Base-by-base conservation (phyloP, 2,888 invertebrate genomes). In the Frankliniella intonsa region DNA sequence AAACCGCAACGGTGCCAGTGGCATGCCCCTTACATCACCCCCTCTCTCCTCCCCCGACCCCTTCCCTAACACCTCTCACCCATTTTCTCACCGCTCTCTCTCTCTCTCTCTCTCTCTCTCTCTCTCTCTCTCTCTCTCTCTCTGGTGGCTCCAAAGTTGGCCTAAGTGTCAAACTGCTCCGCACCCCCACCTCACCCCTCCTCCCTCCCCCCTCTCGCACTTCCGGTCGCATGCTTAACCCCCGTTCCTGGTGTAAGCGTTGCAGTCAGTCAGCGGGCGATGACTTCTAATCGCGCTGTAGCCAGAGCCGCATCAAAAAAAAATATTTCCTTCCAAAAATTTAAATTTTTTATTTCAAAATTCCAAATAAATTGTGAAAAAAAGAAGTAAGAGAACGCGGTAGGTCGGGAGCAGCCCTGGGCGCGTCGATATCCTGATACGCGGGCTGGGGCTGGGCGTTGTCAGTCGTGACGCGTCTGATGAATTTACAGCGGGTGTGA, bases 401-500 rank as follows among this genome's bases (percentile, higher is more conserved):
- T 38, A 38, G 38, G 38, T 38, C 38, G 38, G 38, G 2, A 5
- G 38, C 38, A n/a, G n/a, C n/a, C n/a, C n/a, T 55, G 19, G 65
- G 19, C 69, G n/a, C 0, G 69, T 22, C 69, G 69, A 69, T 9
- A 69, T 19, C 69, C 69, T 22, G 22, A 22, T 25, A 12, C 12
- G 69, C 25, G 22, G 25, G 69, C 69, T 8, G 69, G 22, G 25
- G 69, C 69, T 8, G 69, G 9, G 22, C 55, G 55, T 55, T 55
- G 55, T 19, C 17, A 14, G 55, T 19, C 17, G 55, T 12, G 55
- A 19, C 22, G 22, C 22, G 69, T 22, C 69, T 76, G 69, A 76
- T 76, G 69, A 76, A 76, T 76, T 76, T 76, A 76, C 69, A 76
- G 69, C 25, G 22, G 69, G 25, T 76, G 69, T 76, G 69, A 76